These are phyloP conservation scores for Porites cylindrica DNA, from an alignment of 92 coral and sea anemone genomes.

Conservation along the genomic window DNA sequence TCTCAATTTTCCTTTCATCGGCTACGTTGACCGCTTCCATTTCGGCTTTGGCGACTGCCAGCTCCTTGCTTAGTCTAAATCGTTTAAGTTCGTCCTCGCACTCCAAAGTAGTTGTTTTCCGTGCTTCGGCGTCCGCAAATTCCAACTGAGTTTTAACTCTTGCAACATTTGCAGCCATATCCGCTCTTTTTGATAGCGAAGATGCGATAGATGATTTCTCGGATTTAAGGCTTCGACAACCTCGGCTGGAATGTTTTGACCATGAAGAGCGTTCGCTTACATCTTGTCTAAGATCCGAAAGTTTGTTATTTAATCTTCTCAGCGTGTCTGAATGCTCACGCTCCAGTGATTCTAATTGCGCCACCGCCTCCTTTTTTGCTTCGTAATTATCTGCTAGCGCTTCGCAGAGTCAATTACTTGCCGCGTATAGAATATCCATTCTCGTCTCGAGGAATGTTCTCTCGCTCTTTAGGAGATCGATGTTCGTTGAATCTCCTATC, in stretches of 20 bases:
- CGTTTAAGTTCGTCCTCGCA: constrained; percentile 27
- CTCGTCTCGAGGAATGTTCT: constrained; percentile 30
- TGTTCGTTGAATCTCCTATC: constrained; percentile 24
- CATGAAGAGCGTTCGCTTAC: constrained; percentile 11
- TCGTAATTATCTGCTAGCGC: constrained; percentile 15
- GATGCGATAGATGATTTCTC: constrained; percentile 9
- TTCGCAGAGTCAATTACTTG: constrained; percentile 24
- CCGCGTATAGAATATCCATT: constrained; percentile 42
- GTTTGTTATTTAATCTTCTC: background rate
- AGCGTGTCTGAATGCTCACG: background rate
- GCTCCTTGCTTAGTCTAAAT: constrained; percentile 21
- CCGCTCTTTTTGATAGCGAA: constrained; percentile 8
- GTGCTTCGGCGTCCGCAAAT: constrained; percentile 38
- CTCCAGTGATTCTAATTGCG: background rate
- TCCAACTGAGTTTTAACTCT: constrained; percentile 27
- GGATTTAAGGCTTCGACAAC: background rate
- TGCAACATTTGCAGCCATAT: constrained; percentile 32
- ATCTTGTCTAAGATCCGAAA: background rate
- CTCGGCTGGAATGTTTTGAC: constrained; percentile 12
- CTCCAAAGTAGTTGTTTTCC: constrained; percentile 17
- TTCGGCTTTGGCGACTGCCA: constrained; percentile 41
- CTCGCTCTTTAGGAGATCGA: constrained; percentile 14
- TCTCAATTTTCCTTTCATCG: constrained; percentile 11
- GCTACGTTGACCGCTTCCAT: constrained; percentile 22
- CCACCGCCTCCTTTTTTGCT: background rate